These are phyloP conservation scores for Helicoverpa assulta DNA, from an alignment of 2,888 invertebrate genomes.

Conservation along the genomic window DNA sequence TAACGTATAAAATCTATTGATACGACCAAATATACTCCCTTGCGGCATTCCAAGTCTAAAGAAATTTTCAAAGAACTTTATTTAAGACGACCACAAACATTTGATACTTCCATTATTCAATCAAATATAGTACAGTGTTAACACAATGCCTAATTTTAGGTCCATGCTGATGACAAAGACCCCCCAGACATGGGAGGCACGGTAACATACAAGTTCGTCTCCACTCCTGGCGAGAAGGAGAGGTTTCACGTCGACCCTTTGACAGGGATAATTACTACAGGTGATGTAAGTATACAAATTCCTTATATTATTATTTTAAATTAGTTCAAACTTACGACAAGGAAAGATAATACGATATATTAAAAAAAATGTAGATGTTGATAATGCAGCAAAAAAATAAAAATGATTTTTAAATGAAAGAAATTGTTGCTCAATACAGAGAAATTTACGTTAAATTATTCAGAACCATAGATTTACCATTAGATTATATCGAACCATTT, in stretches of 20 bases:
- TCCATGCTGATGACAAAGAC: constrained; percentile 93
- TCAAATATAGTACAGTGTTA: constrained; percentile 3
- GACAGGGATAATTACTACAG: constrained; percentile 94
- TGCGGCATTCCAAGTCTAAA: background rate
- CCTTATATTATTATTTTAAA: background rate
- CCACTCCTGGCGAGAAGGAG: constrained; percentile 93
- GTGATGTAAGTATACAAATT: constrained; percentile 87
- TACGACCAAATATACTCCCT: background rate
- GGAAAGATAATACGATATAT: no score
- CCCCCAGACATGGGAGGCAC: constrained; percentile 94
- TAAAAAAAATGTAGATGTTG: no score
- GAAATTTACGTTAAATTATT: no score
- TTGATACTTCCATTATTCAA: no score
- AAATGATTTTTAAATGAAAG: no score
- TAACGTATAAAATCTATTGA: background rate
- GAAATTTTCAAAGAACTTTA: background rate
- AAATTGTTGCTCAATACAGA: no score
- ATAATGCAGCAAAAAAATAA: no score
- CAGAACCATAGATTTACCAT: no score
- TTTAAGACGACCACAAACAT: background rate
- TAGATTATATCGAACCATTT: no score
- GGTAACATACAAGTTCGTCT: constrained; percentile 95
- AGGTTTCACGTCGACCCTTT: constrained; percentile 94
- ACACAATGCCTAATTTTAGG: constrained; percentile 47
- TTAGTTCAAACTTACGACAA: no score